Evolutionary conservation across 2,888 invertebrate species (phyloP), one percentile per base, ranked within the genome.

Genomic region (Tenodera sinensis): DNA sequence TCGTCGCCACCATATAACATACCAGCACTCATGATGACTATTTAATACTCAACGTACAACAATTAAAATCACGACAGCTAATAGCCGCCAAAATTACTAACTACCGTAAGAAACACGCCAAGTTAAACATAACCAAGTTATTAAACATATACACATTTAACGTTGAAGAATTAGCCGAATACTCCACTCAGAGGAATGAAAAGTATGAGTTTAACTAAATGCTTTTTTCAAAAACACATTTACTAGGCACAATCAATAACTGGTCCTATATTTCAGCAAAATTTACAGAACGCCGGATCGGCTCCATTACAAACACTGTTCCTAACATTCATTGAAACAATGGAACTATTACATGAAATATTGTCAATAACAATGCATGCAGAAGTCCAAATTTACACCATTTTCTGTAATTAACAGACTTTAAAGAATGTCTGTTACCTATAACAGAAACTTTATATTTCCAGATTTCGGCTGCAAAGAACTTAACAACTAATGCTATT

Each of bases 1-100:
- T 99, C 99, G 94, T 99, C 99, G 54, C 97, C 97, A n/a, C 97
- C 97, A 91, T 97, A 98, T 89, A 98, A 92, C 97, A 97, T 97
- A 90, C 96, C 96, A 8, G 91, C 91, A 91, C 92, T 92, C 92
- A 92, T 92, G 25, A 12, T 47, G 27, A 28, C 14, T 28, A 54
- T 71, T 28, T 30, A 88, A 84, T 20, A 83, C 8, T 14, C 54
- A 71, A 20, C 1, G 20, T 20, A 15, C 25, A 2, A 2, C 3
- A 71, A 20, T 20, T 25, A 71, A 71, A 71, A 2, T 20, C 20
- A 20, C 54, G 8, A 71, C 25, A 4, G 20, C 54, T 71, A 71
- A 71, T 20, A 71, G 6, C 54, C 54, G 54, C 25, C 20, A 71
- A 71, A 71, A 20, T 71, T 20, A 71, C 54, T 4, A 83, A n/a